These are phyloP conservation scores for Syrmaticus mikado DNA, from an alignment of 2,113 vertebrate genomes.

Conservation along the genomic window DNA sequence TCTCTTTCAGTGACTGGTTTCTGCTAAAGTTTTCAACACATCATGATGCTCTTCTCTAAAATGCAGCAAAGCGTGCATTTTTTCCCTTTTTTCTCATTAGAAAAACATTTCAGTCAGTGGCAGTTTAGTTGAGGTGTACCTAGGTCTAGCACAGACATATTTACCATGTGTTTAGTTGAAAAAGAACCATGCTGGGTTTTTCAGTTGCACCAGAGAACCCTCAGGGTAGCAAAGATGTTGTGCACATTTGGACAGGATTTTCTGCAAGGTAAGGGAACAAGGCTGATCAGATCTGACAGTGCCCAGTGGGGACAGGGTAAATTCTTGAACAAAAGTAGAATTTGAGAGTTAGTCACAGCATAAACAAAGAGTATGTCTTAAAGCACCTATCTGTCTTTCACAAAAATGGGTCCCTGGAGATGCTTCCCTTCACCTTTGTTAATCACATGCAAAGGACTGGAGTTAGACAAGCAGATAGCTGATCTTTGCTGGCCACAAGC, in stretches of 20 bases:
- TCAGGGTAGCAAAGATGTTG: neutral
- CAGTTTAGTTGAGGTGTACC: neutral
- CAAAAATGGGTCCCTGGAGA: neutral
- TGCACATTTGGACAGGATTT: neutral
- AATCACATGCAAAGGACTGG: neutral
- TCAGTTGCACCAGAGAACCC: neutral
- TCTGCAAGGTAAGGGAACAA: neutral
- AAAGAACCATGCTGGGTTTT: neutral
- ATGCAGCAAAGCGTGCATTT: fast-evolving
- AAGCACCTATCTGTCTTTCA: neutral
- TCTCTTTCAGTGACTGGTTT: neutral
- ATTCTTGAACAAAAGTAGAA: neutral
- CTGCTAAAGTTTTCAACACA: neutral
- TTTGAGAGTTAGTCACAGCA: neutral
- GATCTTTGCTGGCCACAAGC: neutral
- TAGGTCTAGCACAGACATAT: neutral
- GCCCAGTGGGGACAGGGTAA: neutral
- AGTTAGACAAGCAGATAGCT: neutral
- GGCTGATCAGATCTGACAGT: slow-evolving; percentile 37
- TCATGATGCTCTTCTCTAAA: neutral
- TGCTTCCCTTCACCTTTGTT: slow-evolving; percentile 24
- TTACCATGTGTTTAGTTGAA: neutral
- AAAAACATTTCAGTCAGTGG: neutral
- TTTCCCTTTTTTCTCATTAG: neutral
- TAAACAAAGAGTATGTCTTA: slow-evolving; percentile 8